phyloP scores from a whole-genome alignment of 2,888 invertebrate genomes.

The Drosophila limbata region DNA sequence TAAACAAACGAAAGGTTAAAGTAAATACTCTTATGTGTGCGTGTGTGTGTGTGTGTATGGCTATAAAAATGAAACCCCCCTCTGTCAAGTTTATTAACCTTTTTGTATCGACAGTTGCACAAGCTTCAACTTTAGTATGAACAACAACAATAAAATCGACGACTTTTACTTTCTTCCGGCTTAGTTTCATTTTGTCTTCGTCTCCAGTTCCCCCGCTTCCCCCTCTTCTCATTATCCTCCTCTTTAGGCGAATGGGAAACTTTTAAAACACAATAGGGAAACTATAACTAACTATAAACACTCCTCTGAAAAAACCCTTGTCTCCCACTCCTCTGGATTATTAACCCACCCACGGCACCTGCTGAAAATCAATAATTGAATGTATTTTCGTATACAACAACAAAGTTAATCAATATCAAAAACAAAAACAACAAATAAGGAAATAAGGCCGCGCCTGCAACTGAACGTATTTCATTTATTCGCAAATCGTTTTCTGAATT shows the following conservation, averaged over 20 bases:
- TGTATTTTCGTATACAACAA: conserved; percentile 5
- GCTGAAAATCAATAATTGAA: conserved; percentile 50
- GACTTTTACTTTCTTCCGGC: conserved; percentile 72
- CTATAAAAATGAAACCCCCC: conserved; percentile 32
- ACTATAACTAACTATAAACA: neutral
- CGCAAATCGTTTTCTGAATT: conserved; percentile 7
- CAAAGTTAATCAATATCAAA: conserved; percentile 56
- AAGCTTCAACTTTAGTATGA: conserved; percentile 28
- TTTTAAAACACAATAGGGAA: conserved; percentile 15
- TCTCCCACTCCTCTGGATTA: neutral
- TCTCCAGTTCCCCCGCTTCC: neutral
- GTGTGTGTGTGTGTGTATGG: conserved; percentile 13
- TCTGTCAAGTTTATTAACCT: conserved; percentile 71
- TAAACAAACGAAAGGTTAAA: conserved; percentile 77
- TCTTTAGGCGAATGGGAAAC: conserved; percentile 21
- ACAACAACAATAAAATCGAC: conserved; percentile 17
- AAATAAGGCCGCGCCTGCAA: conserved; percentile 49
- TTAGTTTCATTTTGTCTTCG: conserved; percentile 34
- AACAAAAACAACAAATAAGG: conserved; percentile 51
- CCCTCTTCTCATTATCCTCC: neutral
- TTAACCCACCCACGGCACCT: conserved; percentile 28
- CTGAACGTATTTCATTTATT: conserved; percentile 10
- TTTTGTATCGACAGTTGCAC: conserved; percentile 46
- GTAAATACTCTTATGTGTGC: conserved; percentile 25
- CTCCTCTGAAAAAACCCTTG: neutral